These are phyloP conservation scores for Rhingia campestris DNA, from an alignment of 2,888 invertebrate genomes.

Conservation along the genomic window DNA sequence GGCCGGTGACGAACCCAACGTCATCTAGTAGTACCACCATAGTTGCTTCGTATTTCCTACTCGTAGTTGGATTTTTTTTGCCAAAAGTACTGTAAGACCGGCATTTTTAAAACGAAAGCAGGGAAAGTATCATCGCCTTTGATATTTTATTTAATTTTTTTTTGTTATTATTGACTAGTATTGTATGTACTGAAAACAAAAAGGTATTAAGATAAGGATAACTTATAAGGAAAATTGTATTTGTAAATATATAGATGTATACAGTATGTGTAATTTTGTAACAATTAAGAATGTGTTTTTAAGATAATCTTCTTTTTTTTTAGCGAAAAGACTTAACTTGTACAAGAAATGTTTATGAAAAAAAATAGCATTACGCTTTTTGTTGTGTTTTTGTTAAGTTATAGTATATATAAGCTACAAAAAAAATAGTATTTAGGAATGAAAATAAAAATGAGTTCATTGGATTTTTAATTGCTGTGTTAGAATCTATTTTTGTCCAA, in stretches of 20 bases:
- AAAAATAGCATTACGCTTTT: background rate
- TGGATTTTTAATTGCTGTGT: constrained; percentile 2
- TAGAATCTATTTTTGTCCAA: constrained; percentile 75
- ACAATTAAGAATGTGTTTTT: background rate
- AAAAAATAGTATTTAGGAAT: constrained; percentile 19
- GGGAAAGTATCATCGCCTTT: constrained; percentile 2
- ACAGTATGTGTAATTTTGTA: constrained; percentile 9
- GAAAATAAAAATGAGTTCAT: constrained; percentile 12
- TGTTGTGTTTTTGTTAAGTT: constrained; percentile 28
- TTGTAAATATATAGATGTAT: constrained; percentile 35
- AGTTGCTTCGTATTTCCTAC: constrained; percentile 7
- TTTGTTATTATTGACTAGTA: constrained; percentile 1
- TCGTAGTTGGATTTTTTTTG: constrained; percentile 40
- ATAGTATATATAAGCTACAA: constrained; percentile 23
- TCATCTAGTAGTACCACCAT: constrained; percentile 43
- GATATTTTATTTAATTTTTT: background rate
- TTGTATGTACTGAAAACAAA: background rate
- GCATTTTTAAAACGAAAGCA: background rate
- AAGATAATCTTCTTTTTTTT: background rate
- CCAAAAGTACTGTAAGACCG: constrained; percentile 36
- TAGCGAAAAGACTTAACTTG: constrained; percentile 23
- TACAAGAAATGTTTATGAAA: constrained; percentile 3
- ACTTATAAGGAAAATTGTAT: constrained; percentile 14
- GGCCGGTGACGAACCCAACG: constrained; percentile 78
- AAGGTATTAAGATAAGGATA: constrained; percentile 4